These are phyloP conservation scores for Todiramphus saurophagus DNA, from an alignment of 2,113 vertebrate genomes.

Conservation along the genomic window DNA sequence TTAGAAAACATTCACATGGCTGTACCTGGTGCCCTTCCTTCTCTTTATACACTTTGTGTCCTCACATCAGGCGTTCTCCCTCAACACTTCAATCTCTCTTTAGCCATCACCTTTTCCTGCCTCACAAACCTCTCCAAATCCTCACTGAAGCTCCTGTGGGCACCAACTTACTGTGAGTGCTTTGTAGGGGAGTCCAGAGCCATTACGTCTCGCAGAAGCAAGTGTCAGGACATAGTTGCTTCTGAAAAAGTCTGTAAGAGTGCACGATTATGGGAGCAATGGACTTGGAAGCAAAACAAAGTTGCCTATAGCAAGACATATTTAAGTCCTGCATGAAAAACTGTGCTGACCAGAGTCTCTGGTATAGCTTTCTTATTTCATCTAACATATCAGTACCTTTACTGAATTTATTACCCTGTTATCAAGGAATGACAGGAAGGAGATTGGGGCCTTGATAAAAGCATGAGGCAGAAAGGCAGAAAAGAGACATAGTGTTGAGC, in stretches of 20 bases:
- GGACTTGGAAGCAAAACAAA: slow-evolving; percentile 36
- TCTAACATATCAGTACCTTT: slow-evolving; percentile 5
- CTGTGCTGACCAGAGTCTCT: background rate
- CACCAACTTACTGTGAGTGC: background rate
- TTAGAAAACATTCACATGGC: background rate
- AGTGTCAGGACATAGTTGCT: background rate
- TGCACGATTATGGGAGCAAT: background rate
- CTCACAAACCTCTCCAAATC: background rate
- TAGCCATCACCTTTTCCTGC: background rate
- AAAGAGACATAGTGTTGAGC: background rate
- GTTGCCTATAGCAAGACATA: background rate
- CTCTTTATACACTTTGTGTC: background rate
- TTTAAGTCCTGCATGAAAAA: background rate
- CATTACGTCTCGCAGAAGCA: too few species aligned
- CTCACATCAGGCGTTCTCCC: background rate
- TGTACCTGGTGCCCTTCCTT: background rate
- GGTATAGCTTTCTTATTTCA: background rate
- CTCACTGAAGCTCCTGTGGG: background rate
- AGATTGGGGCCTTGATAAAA: background rate
- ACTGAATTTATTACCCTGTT: slow-evolving; percentile 31
- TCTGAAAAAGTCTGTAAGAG: background rate
- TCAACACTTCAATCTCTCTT: background rate
- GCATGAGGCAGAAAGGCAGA: background rate
- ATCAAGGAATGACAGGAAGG: slow-evolving; percentile 8
- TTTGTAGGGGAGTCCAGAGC: background rate